Evolutionary conservation across 2,797 vertebrate genomes (phyloP).

Genomic region (Lerista edwardsae): DNA sequence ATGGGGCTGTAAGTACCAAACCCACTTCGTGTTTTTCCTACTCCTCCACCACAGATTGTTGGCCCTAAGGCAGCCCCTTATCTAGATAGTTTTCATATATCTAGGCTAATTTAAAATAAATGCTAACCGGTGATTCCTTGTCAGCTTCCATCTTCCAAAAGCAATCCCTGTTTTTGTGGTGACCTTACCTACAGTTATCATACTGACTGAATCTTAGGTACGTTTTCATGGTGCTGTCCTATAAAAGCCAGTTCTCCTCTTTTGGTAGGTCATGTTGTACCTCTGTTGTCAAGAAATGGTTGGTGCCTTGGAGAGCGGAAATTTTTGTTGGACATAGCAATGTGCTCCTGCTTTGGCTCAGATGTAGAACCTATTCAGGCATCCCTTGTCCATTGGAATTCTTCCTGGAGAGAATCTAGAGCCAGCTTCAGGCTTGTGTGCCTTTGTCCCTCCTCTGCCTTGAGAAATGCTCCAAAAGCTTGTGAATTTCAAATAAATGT

Average conservation of each 20-base stretch:
- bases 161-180: too few species aligned
- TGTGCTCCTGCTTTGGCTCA: neutral
- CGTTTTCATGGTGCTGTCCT: neutral
- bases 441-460: neutral
- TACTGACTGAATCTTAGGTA: too few species aligned
- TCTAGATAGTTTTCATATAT: too few species aligned
- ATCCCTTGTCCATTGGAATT: too few species aligned
- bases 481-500: neutral
- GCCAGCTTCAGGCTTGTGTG: neutral
- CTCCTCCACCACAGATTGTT: too few species aligned
- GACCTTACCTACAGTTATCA: too few species aligned
- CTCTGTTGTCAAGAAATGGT: neutral
- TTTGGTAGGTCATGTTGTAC: neutral
- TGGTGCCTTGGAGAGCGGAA: neutral
- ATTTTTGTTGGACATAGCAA: neutral
- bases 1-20: too few species aligned
- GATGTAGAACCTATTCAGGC: neutral
- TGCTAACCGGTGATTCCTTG: neutral
- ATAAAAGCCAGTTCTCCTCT: neutral
- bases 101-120: neutral
- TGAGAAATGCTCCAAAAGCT: neutral
- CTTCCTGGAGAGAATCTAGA: neutral
- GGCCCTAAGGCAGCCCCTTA: too few species aligned
- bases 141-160: neutral
- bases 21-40: too few species aligned